Percentiles rank a stretch among this genome's conserved stretches.
Evolutionary conservation across 92 coral and sea anemone genomes (phyloP).

Genomic region (Hydrozoanthus gracilis): DNA sequence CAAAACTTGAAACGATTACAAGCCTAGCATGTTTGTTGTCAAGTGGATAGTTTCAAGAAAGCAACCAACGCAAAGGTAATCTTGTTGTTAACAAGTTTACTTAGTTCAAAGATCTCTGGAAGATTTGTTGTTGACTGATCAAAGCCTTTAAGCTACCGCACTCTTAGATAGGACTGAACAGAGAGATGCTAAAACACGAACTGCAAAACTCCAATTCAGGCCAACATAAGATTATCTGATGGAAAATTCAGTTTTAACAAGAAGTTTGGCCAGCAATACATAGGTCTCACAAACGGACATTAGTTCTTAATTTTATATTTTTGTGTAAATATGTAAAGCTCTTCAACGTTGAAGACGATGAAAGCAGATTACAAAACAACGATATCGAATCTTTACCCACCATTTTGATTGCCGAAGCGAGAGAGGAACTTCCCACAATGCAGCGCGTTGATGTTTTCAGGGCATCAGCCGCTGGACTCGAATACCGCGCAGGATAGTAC

Average conservation of each 20-base stretch:
- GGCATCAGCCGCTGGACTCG: slow-evolving; percentile 26
- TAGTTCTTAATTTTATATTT: neutral
- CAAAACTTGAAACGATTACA: neutral
- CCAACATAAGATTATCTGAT: neutral
- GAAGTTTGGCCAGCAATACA: neutral
- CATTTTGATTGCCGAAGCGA: slow-evolving; percentile 91
- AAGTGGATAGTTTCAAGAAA: too few relatives aligned
- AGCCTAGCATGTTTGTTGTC: neutral
- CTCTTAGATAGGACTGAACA: neutral
- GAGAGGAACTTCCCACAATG: slow-evolving; percentile 83
- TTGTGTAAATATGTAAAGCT: neutral
- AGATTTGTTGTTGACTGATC: neutral
- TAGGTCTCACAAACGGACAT: neutral
- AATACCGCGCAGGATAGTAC: too few relatives aligned
- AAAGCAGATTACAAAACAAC: slow-evolving; percentile 29
- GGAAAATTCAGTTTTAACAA: neutral
- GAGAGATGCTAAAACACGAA: neutral
- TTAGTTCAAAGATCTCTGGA: neutral
- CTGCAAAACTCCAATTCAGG: neutral
- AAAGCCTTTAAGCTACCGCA: neutral
- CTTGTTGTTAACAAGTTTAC: neutral
- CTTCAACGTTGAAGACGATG: neutral
- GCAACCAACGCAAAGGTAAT: neutral
- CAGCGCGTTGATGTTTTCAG: slow-evolving; percentile 61
- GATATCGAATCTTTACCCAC: slow-evolving; percentile 60